These are phyloP conservation scores for Pelusios castaneus DNA, from an alignment of 2,113 vertebrate species.

Conservation along the genomic window DNA sequence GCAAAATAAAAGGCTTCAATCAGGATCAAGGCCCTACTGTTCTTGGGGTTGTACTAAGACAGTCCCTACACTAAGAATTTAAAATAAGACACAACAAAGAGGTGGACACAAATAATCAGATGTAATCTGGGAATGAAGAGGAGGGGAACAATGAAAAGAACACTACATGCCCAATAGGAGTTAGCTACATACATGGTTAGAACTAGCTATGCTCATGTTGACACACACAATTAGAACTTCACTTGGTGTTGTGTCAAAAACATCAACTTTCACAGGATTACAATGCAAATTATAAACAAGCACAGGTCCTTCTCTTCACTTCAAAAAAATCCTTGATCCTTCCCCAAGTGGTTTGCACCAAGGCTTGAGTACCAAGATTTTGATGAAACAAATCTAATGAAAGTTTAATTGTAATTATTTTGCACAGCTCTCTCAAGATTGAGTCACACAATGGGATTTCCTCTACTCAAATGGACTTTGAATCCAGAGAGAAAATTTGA, in stretches of 20 bases:
- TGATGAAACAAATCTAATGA: background rate
- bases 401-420: background rate
- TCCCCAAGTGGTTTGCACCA: background rate
- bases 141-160: background rate
- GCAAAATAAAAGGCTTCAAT: background rate
- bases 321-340: background rate
- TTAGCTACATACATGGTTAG: background rate
- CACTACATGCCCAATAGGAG: background rate
- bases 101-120: background rate
- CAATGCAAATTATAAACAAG: background rate
- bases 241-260: background rate
- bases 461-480: background rate
- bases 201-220: background rate
- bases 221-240: background rate
- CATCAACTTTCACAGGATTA: background rate
- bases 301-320: background rate
- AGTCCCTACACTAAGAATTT: background rate
- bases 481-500: background rate
- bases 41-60: background rate
- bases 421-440: background rate
- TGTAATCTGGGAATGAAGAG: fast-evolving
- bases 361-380: background rate
- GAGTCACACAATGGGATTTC: background rate
- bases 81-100: background rate
- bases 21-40: fast-evolving